phyloP scores from a whole-genome alignment of 2,888 invertebrate species.

The Schrankia costaestrigalis region DNA sequence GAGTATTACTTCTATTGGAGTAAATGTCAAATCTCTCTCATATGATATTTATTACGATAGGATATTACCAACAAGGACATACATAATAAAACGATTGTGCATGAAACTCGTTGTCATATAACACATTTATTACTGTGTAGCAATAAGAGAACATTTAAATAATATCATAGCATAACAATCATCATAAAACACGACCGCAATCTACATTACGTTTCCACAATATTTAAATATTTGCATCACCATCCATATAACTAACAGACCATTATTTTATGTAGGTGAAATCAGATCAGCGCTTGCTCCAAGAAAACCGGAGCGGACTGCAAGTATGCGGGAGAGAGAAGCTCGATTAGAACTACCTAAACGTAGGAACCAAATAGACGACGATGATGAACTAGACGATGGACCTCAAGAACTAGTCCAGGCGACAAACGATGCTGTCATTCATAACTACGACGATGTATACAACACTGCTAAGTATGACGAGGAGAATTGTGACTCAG shows the following conservation, averaged over 20 bases:
- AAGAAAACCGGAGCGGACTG: constrained; percentile 91
- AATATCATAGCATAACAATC: constrained; percentile 1
- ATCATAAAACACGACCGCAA: neutral
- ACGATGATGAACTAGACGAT: constrained; percentile 75
- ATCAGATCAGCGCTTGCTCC: constrained; percentile 90
- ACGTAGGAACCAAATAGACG: constrained; percentile 70
- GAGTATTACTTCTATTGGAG: too few relatives aligned
- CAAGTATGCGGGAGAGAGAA: constrained; percentile 91
- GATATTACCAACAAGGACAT: too few relatives aligned
- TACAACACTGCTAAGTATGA: constrained; percentile 72
- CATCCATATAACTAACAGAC: constrained; percentile 18
- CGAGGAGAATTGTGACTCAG: constrained; percentile 68
- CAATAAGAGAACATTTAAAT: too few relatives aligned
- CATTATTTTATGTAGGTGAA: constrained; percentile 82
- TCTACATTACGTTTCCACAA: constrained; percentile 5
- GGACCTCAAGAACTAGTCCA: constrained; percentile 68
- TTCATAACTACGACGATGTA: constrained; percentile 74
- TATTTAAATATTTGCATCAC: constrained; percentile 15
- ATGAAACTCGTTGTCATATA: neutral
- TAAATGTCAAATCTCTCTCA: too few relatives aligned
- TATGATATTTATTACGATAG: neutral
- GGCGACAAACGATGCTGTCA: constrained; percentile 70
- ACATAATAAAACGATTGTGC: too few relatives aligned
- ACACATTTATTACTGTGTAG: neutral
- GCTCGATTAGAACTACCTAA: constrained; percentile 82